Conservation (phyloP, 2,888 invertebrate species). For the Ethmia dodecea region DNA sequence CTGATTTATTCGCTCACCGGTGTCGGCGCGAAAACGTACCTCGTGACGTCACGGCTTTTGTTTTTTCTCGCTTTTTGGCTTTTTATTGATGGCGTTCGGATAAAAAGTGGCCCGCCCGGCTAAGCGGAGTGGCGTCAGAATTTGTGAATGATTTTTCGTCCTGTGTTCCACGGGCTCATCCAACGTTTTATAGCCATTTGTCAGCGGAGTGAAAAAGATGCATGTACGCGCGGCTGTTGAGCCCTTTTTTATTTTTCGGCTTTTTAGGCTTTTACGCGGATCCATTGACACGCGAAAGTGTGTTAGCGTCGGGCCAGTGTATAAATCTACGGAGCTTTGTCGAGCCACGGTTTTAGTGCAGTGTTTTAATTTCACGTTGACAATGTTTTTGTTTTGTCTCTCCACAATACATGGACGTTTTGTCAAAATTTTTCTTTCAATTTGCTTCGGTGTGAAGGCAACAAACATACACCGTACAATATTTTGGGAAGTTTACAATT, state of each 20-base stretch:
- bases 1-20: constrained; percentile 68
- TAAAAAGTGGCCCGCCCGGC: constrained; percentile 62
- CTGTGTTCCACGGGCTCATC: constrained; percentile 51
- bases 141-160: constrained; percentile 73
- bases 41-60: constrained; percentile 69
- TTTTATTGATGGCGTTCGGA: constrained; percentile 72
- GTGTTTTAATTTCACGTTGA: constrained; percentile 14
- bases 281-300: constrained; percentile 76
- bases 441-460: too few relatives aligned
- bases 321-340: constrained; percentile 53
- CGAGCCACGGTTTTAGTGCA: constrained; percentile 17
- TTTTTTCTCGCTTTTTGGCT: constrained; percentile 47
- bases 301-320: constrained; percentile 69
- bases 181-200: constrained; percentile 72
- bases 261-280: constrained; percentile 74
- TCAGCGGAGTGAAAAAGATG: constrained; percentile 71
- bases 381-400: constrained; percentile 18
- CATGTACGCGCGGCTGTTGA: constrained; percentile 51
- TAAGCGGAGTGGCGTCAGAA: constrained; percentile 61
- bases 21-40: constrained; percentile 69
- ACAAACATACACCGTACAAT: too few relatives aligned
- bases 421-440: too few relatives aligned
- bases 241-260: constrained; percentile 41
- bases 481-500: too few relatives aligned
- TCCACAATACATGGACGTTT: constrained; percentile 1